Percentiles rank a stretch among this genome's conserved stretches.
phyloP scores from a whole-genome alignment of 2,113 vertebrate genomes.

The Odocoileus hemionus region DNA sequence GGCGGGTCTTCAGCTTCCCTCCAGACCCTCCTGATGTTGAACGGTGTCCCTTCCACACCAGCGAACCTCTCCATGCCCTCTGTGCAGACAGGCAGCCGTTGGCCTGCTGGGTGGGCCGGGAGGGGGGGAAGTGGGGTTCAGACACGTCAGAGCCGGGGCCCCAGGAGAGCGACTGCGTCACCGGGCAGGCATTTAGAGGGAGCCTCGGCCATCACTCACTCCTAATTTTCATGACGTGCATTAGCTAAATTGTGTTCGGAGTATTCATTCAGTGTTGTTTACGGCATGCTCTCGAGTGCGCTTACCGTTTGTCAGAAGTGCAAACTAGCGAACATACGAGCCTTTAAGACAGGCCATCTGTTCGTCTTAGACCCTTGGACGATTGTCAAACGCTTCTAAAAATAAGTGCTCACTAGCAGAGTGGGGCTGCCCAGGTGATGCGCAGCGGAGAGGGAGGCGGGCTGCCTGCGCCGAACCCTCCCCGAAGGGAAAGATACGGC shows the following conservation, averaged over 20 bases:
- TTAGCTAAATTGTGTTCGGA: constrained; percentile 84
- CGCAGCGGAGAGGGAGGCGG: constrained; percentile 58
- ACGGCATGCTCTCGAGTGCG: constrained; percentile 91
- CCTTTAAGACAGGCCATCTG: constrained; percentile 99
- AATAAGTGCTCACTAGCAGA: constrained; percentile 90
- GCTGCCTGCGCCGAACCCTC: not conserved
- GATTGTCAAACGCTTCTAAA: constrained; percentile 95
- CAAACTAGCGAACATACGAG: constrained; percentile 95
- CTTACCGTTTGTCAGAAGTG: constrained; percentile 95
- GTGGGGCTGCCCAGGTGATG: constrained; percentile 91
- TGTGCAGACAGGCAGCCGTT: rapidly evolving
- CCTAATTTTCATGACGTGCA: constrained; percentile 84
- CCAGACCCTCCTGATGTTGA: not conserved
- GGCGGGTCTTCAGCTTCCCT: not conserved
- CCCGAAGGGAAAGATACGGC: not conserved
- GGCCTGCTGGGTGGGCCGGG: not conserved
- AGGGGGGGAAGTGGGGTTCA: rapidly evolving
- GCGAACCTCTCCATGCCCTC: not conserved
- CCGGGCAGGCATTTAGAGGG: constrained; percentile 64
- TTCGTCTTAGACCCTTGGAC: constrained; percentile 94
- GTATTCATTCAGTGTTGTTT: constrained; percentile 85
- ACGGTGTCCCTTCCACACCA: rapidly evolving
- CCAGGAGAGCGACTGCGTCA: not conserved
- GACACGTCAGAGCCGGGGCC: not conserved
- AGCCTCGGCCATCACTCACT: constrained; percentile 77